Conservation (phyloP, 2,113 vertebrate genomes). For the Callorhinus ursinus region DNA sequence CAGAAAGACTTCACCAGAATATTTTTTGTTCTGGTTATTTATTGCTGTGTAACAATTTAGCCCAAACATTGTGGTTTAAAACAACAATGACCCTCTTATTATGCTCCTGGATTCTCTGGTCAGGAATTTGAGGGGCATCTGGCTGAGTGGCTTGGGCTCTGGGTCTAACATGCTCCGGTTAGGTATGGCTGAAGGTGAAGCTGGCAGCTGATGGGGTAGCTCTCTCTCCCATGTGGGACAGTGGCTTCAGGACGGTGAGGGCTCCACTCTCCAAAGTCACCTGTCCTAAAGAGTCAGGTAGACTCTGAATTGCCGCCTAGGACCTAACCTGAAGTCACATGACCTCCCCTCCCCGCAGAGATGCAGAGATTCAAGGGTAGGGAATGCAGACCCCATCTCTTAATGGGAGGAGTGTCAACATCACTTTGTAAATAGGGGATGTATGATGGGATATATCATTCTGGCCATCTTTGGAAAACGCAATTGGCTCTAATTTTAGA, state of each 20-base stretch:
- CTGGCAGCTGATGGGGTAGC: no score
- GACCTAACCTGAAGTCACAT: not conserved
- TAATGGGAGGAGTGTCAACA: not conserved
- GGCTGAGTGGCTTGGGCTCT: not conserved
- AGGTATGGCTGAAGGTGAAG: not conserved
- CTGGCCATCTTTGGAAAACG: not conserved
- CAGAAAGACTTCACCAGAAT: conserved; percentile 51
- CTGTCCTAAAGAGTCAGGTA: not conserved
- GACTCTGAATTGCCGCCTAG: not conserved
- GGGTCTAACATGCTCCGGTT: not conserved
- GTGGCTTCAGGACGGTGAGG: not conserved
- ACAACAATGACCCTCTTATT: not conserved
- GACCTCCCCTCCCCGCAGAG: not conserved
- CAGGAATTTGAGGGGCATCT: not conserved
- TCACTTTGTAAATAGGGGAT: not conserved
- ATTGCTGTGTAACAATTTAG: not conserved
- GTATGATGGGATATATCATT: not conserved
- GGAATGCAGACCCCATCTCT: not conserved
- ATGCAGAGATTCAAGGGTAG: not conserved
- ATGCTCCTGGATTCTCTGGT: not conserved
- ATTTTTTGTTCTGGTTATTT: conserved; percentile 29
- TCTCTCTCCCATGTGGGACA: not conserved
- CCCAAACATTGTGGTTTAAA: conserved; percentile 32
- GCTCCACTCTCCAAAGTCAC: not conserved
- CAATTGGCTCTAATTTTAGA: not conserved